A percentile compares a stretch with the other conserved stretches of the same genome.
Evolutionary conservation across 2,113 vertebrate genomes (phyloP).

Genomic region (Microcebus tavaratra): DNA sequence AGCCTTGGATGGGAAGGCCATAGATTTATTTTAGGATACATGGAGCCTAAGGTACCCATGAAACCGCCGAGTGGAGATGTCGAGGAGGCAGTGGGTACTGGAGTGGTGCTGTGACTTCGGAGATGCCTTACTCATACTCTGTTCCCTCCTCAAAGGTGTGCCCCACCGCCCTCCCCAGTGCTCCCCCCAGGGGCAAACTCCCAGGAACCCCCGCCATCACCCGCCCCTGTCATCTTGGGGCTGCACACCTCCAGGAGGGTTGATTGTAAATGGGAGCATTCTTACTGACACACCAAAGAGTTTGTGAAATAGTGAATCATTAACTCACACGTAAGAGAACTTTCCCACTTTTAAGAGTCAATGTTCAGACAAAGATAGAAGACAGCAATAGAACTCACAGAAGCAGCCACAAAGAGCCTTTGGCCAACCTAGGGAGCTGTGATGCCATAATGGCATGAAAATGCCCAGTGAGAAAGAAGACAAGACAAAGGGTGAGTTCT

Average conservation of each 20-base stretch:
- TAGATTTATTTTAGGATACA: not conserved
- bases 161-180: not conserved
- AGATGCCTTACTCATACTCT: not conserved
- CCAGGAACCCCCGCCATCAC: not conserved
- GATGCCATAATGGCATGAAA: too few species aligned
- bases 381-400: not conserved
- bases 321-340: not conserved
- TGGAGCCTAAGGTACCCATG: not conserved
- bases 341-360: not conserved
- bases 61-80: not conserved
- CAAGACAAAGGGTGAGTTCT: not conserved
- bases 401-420: not conserved
- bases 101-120: not conserved
- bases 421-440: too few species aligned
- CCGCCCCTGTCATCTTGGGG: not conserved
- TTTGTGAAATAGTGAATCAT: not conserved
- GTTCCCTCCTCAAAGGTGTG: not conserved
- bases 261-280: not conserved
- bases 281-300: not conserved
- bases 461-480: accelerated
- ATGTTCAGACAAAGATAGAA: not conserved
- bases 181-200: not conserved
- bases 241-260: not conserved
- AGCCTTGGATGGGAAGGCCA: not conserved
- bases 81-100: too few species aligned